Percentiles rank a stretch among this genome's conserved stretches.
phyloP scores from a whole-genome alignment of 2,797 vertebrate genomes.

The Pachyuromys duprasi region DNA sequence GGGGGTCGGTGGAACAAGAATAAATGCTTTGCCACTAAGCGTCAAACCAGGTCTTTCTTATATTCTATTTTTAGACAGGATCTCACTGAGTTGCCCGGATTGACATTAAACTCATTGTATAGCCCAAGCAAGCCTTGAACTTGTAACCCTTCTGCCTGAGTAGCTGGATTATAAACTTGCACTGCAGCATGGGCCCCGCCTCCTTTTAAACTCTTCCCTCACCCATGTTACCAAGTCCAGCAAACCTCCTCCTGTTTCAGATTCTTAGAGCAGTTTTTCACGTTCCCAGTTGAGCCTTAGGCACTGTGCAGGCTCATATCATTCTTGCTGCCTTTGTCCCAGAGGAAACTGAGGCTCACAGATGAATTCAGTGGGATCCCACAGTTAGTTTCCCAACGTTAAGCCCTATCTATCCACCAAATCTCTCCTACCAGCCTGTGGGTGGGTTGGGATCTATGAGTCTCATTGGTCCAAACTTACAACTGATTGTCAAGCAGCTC shows the following conservation, averaged over 20 bases:
- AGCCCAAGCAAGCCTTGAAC: neutral
- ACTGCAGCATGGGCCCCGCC: neutral
- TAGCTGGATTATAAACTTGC: neutral
- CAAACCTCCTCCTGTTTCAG: neutral
- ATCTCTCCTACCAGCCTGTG: neutral
- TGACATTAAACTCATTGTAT: neutral
- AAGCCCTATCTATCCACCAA: neutral
- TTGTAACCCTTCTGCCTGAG: neutral
- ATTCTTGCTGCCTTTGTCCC: too few relatives aligned
- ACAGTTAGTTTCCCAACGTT: neutral
- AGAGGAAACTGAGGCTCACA: neutral
- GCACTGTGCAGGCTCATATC: neutral
- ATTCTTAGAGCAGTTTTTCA: neutral
- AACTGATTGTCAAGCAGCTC: neutral
- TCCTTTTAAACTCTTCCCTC: neutral
- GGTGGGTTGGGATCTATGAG: neutral
- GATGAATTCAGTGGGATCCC: neutral
- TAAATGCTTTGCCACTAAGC: neutral
- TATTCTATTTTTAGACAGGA: neutral
- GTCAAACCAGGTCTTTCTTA: neutral
- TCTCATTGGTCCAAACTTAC: neutral
- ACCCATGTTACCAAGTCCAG: neutral
- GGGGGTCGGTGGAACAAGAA: neutral
- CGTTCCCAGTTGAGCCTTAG: neutral
- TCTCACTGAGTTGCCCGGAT: neutral